Evolutionary conservation across 2,888 invertebrate genomes (phyloP), one percentile per base, ranked within the genome.

Genomic region (Bombylius discolor): DNA sequence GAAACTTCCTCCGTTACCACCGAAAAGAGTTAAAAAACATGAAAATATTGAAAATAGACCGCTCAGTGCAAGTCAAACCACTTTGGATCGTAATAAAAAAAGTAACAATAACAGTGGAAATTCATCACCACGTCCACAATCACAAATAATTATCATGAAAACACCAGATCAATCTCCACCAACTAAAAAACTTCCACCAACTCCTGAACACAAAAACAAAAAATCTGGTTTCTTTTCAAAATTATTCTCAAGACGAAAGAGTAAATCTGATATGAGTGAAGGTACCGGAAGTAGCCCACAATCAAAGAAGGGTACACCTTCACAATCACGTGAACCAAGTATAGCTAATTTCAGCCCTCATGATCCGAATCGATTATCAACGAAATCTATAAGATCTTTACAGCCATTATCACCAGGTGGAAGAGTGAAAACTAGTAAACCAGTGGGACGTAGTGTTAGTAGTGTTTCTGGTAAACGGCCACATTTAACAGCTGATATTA

Each of bases 1-100:
- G 61, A 79, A 81, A 62, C 76, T 86, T 48, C 89, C 90, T 2
- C 89, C 89, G 0, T 66, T 89, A 56, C 90, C 90, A 0, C 91
- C 91, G 0, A 91, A 90, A 68, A 81, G 90, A 51, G 76, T 82
- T 4, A 82, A 83, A 53, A 83, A 83, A 61, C 73, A 78, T 33
- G 73, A 72, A 58, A 70, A 69, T 52, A 68, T 67, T 0, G 72
- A 73, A 61, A 72, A 71, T 56, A 68, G 67, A 31, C 66, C 69
- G 13, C 66, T 68, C 8, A 66, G 66, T 50, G 68, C 66, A 0
- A 69, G 66, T 46, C 50, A 53, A 47, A 56, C 49, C 14, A 36
- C 42, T 34, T 14, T 59, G 53, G 44, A 59, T 56, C 32, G 55
- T 31, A 50, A 34, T 51, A 53, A 44, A 39, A 54, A 46, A 13